Evolutionary conservation across 2,797 vertebrate genomes (phyloP).

Genomic region (Lacerta viridis): DNA sequence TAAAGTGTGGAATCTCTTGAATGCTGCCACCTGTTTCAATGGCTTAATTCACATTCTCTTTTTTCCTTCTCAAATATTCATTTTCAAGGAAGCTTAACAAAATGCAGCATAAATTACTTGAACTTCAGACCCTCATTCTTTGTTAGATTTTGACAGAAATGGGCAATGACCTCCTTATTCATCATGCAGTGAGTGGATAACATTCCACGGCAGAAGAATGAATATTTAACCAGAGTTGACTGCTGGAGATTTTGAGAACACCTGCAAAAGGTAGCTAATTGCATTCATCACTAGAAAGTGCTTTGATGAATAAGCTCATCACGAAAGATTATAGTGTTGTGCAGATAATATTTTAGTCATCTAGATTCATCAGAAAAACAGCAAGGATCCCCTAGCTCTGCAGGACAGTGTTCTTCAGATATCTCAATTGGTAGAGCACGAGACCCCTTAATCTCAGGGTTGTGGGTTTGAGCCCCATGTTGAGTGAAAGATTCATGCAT

Average conservation of each 20-base stretch:
- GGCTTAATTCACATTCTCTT: conserved; percentile 29
- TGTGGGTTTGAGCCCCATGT: too few species aligned
- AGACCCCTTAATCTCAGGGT: too few species aligned
- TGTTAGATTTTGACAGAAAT: conserved; percentile 55
- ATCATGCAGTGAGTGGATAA: conserved; percentile 38
- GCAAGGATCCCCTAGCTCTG: not conserved
- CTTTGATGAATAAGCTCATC: conserved; percentile 26
- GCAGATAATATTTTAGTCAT: conserved; percentile 14
- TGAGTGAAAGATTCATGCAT: too few species aligned
- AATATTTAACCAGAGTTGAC: conserved; percentile 58
- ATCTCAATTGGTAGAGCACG: too few species aligned
- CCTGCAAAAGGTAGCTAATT: conserved; percentile 25
- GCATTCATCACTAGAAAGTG: conserved; percentile 31
- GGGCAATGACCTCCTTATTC: conserved; percentile 50
- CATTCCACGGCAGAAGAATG: conserved; percentile 42
- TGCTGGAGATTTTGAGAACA: conserved; percentile 53
- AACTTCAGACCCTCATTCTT: conserved; percentile 39
- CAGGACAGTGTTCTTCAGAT: not conserved
- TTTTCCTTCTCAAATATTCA: not conserved
- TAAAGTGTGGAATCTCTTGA: not conserved
- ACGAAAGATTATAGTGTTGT: not conserved
- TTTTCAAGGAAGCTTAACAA: conserved; percentile 32
- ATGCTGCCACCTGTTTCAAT: not conserved
- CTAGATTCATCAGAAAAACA: not conserved
- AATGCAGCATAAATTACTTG: conserved; percentile 40